Percentiles rank a stretch among this genome's conserved stretches.
Conservation (phyloP, 1,140 invertebrate species). For the Hestina assimilis region DNA sequence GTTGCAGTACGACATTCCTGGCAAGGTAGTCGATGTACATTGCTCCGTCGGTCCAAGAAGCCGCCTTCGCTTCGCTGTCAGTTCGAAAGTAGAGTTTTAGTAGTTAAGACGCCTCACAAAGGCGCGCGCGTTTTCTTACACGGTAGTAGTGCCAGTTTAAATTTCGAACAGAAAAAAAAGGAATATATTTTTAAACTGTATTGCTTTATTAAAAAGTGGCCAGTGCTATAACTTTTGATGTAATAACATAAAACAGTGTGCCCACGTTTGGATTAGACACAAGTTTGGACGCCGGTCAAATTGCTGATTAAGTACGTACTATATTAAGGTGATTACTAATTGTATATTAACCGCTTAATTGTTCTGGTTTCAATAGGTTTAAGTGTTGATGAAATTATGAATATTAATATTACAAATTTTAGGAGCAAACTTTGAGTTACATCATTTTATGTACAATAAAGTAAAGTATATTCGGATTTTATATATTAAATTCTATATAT, state of each 20-base stretch:
- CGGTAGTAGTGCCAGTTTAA: slow-evolving; percentile 36
- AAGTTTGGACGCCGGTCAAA: slow-evolving; percentile 31
- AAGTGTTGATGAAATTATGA: not conserved
- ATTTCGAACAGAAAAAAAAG: slow-evolving; percentile 26
- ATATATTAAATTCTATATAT: too few species aligned
- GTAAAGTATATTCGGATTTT: too few species aligned
- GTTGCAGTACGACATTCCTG: slow-evolving; percentile 65
- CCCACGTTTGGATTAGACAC: slow-evolving; percentile 34
- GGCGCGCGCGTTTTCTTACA: slow-evolving; percentile 34
- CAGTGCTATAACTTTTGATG: slow-evolving; percentile 40
- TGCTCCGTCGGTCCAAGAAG: slow-evolving; percentile 34
- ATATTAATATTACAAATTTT: not conserved
- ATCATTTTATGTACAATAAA: too few species aligned
- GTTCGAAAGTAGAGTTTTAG: slow-evolving; percentile 66
- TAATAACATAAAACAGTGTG: slow-evolving; percentile 19
- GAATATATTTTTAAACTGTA: slow-evolving; percentile 16
- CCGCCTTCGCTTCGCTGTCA: slow-evolving; percentile 30
- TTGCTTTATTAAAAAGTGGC: slow-evolving; percentile 38
- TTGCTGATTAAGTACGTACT: slow-evolving; percentile 36
- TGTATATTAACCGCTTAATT: slow-evolving; percentile 4
- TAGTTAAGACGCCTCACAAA: slow-evolving; percentile 48
- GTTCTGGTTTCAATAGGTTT: not conserved
- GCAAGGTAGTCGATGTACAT: slow-evolving; percentile 48
- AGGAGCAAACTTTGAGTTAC: too few species aligned
- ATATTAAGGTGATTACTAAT: slow-evolving; percentile 11